Evolutionary conservation across 2,797 vertebrate species (phyloP).

Genomic region (Intellagama lesueurii): DNA sequence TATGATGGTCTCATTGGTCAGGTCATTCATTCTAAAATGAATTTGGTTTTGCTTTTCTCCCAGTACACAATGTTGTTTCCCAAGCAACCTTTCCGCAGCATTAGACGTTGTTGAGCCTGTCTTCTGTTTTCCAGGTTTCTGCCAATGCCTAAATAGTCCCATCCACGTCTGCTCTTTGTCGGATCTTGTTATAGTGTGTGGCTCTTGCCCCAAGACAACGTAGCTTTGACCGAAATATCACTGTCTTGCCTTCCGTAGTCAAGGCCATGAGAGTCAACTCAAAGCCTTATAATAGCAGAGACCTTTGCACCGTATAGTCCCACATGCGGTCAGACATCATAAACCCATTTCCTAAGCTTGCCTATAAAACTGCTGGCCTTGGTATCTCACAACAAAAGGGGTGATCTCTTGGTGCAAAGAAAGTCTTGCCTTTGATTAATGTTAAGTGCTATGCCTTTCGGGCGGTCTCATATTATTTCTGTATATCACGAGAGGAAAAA

Average conservation of each 20-base stretch:
- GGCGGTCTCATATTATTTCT: slow-evolving; percentile 35
- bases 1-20: neutral
- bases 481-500: slow-evolving; percentile 33
- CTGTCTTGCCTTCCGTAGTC: slow-evolving; percentile 64
- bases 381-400: slow-evolving; percentile 63
- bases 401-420: slow-evolving; percentile 41
- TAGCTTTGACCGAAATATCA: slow-evolving; percentile 58
- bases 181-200: slow-evolving; percentile 47
- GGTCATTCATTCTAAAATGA: neutral
- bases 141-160: slow-evolving; percentile 32
- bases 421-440: slow-evolving; percentile 54
- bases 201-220: slow-evolving; percentile 52
- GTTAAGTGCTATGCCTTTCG: slow-evolving; percentile 37
- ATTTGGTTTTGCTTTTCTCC: neutral
- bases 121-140: slow-evolving; percentile 21
- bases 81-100: neutral
- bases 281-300: slow-evolving; percentile 55
- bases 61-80: neutral
- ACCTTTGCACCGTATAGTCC: slow-evolving; percentile 62
- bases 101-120: neutral
- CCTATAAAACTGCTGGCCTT: slow-evolving; percentile 55
- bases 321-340: slow-evolving; percentile 66
- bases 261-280: slow-evolving; percentile 57
- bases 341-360: slow-evolving; percentile 41
- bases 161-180: slow-evolving; percentile 26